Base-by-base conservation (phyloP, 2,888 invertebrate genomes). In the Epicampocera succincta region DNA sequence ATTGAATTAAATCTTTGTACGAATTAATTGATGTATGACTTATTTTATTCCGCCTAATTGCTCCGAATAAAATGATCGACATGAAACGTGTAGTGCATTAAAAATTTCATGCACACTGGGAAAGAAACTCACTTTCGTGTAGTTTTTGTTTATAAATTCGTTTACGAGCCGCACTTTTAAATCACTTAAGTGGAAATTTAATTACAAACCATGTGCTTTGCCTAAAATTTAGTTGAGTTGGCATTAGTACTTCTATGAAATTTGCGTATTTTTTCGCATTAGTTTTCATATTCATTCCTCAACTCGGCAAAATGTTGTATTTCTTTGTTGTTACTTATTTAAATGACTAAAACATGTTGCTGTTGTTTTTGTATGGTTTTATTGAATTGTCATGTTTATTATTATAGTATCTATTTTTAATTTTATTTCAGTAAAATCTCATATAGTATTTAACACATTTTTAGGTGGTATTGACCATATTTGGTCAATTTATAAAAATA, bases 381-480 rank as follows among this genome's bases (percentile, higher is more conserved):
- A 75, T 72, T 68, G 68, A 81, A 69, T 77, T 77, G 56, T 81
- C 58, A 73, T 73, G 73, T 73, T 77, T 61, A 63, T 54, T 71
- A 50, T 60, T 50, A 17, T n/a, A 19, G 13, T 33, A 21, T 21
- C n/a, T 38, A 17, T 17, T 46, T 29, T 50, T 60, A 17, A 11
- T 44, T 50, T 72, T 13, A 12, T 52, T 58, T 69, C 9, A 71
- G 38, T 42, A 66, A 80, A 33, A 46, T 46, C 42, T 58, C 56
- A 72, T 63, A 76, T 66, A 80, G 19, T 65, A 52, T 71, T 81
- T 65, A 78, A 74, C 65, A 71, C 52, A 74, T 46, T 73, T 80
- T 76, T 76, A 66, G 65, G 19, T 65, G 54, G 29, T 78, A 66
- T 74, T 78, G 71, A 74, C 78, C 82, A 82, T 82, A 74, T 82